Percentiles rank a stretch among this genome's conserved stretches.
phyloP scores from a whole-genome alignment of 2,797 vertebrate species.

The Scleropages formosus region DNA sequence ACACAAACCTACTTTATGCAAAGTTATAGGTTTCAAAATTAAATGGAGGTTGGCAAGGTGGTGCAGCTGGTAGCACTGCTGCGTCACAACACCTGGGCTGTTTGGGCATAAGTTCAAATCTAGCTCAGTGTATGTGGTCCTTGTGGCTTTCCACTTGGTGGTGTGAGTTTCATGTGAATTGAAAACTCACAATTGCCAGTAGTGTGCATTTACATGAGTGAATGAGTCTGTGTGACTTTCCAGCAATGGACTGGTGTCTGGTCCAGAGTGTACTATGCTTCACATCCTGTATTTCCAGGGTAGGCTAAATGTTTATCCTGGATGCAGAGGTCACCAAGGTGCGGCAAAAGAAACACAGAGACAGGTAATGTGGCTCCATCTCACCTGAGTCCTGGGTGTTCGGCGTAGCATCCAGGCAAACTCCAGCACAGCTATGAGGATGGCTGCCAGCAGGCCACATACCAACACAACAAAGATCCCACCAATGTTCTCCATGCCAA shows the following conservation, averaged over 20 bases:
- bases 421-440: slow-evolving; percentile 98
- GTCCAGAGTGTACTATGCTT: no score
- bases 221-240: not conserved
- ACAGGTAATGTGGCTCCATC: slow-evolving; percentile 68
- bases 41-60: no score
- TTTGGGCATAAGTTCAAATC: no score
- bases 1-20: no score
- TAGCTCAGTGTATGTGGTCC: no score
- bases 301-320: not conserved
- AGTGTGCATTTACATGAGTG: not conserved
- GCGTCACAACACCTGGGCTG: no score
- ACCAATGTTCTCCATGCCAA: slow-evolving; percentile 98
- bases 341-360: slow-evolving; percentile 57
- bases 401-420: slow-evolving; percentile 96
- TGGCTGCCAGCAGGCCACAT: slow-evolving; percentile 94
- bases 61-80: no score
- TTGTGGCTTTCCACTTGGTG: no score
- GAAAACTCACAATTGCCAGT: no score
- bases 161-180: no score
- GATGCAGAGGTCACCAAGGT: not conserved
- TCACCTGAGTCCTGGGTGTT: slow-evolving; percentile 91
- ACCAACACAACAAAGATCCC: slow-evolving; percentile 99
- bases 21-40: no score
- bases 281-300: not conserved
- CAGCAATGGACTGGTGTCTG: no score